Evolutionary conservation across 92 coral and sea anemone species (phyloP).

Genomic region (Anthopleura xanthogrammica): DNA sequence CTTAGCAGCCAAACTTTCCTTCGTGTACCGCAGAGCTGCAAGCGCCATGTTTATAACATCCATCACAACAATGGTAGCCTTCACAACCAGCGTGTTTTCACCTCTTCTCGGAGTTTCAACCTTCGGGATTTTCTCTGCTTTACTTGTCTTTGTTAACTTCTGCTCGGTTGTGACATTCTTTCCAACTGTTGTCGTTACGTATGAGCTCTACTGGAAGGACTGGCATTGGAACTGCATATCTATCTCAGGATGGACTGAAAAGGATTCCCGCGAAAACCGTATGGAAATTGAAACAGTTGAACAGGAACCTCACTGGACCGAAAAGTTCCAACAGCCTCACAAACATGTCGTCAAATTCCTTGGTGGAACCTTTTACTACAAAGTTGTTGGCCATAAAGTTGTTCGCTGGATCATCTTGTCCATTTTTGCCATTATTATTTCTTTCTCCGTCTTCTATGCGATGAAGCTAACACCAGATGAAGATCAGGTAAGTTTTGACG

Average conservation of each 20-base stretch:
- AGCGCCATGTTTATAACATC: constrained; percentile 94
- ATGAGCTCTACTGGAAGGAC: constrained; percentile 76
- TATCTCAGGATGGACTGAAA: constrained; percentile 35
- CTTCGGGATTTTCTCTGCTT: constrained; percentile 89
- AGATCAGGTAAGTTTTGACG: constrained; percentile 70
- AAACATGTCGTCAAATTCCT: constrained; percentile 66
- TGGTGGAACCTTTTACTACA: constrained; percentile 56
- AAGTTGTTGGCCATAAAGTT: constrained; percentile 74
- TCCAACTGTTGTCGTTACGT: constrained; percentile 80
- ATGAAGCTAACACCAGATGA: constrained; percentile 82
- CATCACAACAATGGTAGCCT: constrained; percentile 88
- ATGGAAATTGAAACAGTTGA: constrained; percentile 34
- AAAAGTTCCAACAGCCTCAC: constrained; percentile 70
- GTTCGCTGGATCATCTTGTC: constrained; percentile 87
- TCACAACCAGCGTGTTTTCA: constrained; percentile 87
- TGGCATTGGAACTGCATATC: constrained; percentile 64
- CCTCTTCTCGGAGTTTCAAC: constrained; percentile 94
- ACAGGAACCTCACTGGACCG: constrained; percentile 37
- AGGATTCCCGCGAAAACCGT: constrained; percentile 22
- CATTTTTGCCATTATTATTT: constrained; percentile 55
- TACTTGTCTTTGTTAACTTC: constrained; percentile 86
- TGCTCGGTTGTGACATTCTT: constrained; percentile 83
- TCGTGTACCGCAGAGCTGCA: constrained; percentile 85
- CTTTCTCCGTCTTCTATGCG: constrained; percentile 77
- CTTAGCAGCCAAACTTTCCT: constrained; percentile 73